Conservation (phyloP, 1,140 invertebrate species). For the Scaptomyza pallida region DNA sequence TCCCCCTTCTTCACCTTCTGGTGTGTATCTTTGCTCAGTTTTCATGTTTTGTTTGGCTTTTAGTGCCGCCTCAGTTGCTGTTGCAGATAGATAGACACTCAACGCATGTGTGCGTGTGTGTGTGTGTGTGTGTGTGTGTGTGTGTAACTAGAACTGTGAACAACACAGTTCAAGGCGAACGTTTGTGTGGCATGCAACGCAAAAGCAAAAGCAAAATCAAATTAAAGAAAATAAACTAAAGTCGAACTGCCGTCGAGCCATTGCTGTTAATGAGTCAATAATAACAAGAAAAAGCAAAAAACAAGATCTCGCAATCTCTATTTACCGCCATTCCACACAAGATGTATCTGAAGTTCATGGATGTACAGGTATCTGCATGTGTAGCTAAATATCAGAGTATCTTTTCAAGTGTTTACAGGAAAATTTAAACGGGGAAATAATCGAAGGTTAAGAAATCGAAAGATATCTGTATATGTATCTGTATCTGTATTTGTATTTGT, state of each 20-base stretch:
- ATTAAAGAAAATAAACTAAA: slow-evolving; percentile 5
- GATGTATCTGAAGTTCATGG: neutral
- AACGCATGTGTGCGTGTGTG: neutral
- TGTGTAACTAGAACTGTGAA: slow-evolving; percentile 20
- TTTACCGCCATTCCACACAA: slow-evolving; percentile 20
- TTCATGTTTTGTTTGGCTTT: slow-evolving; percentile 76
- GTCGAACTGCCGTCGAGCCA: slow-evolving; percentile 13
- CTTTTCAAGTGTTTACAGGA: neutral
- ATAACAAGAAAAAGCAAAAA: neutral
- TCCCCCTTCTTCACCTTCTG: no score
- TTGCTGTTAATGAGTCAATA: slow-evolving; percentile 44
- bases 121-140: neutral
- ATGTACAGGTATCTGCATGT: slow-evolving; percentile 1
- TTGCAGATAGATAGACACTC: slow-evolving; percentile 20
- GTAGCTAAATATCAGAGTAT: slow-evolving; percentile 1
- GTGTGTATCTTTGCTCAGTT: slow-evolving; percentile 61
- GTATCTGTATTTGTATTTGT: no score
- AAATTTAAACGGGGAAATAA: neutral
- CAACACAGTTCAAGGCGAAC: slow-evolving; percentile 33
- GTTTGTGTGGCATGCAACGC: slow-evolving; percentile 14
- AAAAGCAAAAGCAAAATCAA: neutral
- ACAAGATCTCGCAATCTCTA: slow-evolving; percentile 8
- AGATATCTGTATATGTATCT: no score
- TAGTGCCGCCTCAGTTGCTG: slow-evolving; percentile 64
- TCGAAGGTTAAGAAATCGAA: no score